These are phyloP conservation scores for Tauraco erythrolophus DNA, from an alignment of 2,113 vertebrate genomes.

Conservation along the genomic window DNA sequence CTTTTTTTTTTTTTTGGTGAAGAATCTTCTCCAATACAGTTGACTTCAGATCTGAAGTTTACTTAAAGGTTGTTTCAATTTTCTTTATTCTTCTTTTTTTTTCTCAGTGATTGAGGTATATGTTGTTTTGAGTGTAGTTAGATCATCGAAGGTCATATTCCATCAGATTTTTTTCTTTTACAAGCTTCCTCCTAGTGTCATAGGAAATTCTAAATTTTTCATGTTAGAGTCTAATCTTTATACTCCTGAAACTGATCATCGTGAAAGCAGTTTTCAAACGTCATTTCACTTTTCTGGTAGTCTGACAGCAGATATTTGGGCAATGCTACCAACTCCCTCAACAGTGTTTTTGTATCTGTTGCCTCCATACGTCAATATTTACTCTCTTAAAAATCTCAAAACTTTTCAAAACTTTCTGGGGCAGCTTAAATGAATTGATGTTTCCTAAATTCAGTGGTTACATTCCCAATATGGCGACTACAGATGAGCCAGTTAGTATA, in stretches of 20 bases:
- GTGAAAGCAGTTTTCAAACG: neutral
- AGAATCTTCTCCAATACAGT: neutral
- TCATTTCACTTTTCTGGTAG: neutral
- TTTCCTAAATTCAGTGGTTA: neutral
- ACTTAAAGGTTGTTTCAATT: neutral
- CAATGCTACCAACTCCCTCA: neutral
- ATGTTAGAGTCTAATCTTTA: neutral
- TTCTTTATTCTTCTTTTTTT: neutral
- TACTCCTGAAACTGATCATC: neutral
- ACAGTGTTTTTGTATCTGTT: neutral
- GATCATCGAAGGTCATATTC: neutral
- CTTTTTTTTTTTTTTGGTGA: neutral
- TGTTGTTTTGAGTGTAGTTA: neutral
- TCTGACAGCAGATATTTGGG: neutral
- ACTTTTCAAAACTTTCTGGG: neutral
- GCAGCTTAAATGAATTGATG: neutral
- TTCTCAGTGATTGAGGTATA: neutral
- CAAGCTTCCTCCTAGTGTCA: neutral
- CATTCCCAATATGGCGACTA: neutral
- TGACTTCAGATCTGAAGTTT: neutral
- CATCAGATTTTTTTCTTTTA: neutral
- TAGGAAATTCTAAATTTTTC: neutral
- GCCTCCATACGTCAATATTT: neutral
- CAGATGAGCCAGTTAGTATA: neutral
- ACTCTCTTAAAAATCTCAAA: neutral